Base-by-base conservation (phyloP, 2,888 invertebrate species). In the Acrobasis consociella region DNA sequence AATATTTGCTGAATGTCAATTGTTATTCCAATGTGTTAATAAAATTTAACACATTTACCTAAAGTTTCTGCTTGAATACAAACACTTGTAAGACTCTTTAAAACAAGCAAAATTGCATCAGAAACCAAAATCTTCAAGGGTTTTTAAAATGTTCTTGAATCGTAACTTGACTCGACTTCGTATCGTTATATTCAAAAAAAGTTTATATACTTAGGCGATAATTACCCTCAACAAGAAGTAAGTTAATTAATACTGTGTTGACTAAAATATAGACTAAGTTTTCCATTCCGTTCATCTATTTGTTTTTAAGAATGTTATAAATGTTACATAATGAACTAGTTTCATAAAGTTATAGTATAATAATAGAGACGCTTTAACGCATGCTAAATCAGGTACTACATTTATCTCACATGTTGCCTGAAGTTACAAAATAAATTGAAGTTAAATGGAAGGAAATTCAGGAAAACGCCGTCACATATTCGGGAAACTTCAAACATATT, bases 401-500 rank as follows among this genome's bases (percentile, higher is more conserved):
- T 50, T 50, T 50, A 16, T 17, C 17, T 50, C 2, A 16, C 17
- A 16, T 17, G 5, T 9, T 50, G 31, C 31, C 50, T 16, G 7
- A 50, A 16, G 11, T 37, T 37, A 52, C 22, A 17, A 31, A n/a
- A 52, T 31, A 52, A 52, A 55, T 60, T 38, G 16, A 49, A 60
- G 51, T 39, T 51, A 60, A 60, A 60, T 50, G 38, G 11, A 22
- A 60, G 51, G n/a, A 60, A 52, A 60, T 38, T 38, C n/a, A 16
- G 16, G 37, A 51, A 60, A 38, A 17, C 22, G 17, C 10, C 59
- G 38, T 60, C 13, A 52, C 60, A 60, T 51, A 60, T 22, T 17
- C 42, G 22, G 39, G 22, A 60, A 62, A 63, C 62, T 62, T 67
- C 67, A 67, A 65, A 67, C 63, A 63, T 58, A 63, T 61, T 56